Evolutionary conservation across 2,888 invertebrate species (phyloP).

Genomic region (Pyrrhopygopsis socrates): DNA sequence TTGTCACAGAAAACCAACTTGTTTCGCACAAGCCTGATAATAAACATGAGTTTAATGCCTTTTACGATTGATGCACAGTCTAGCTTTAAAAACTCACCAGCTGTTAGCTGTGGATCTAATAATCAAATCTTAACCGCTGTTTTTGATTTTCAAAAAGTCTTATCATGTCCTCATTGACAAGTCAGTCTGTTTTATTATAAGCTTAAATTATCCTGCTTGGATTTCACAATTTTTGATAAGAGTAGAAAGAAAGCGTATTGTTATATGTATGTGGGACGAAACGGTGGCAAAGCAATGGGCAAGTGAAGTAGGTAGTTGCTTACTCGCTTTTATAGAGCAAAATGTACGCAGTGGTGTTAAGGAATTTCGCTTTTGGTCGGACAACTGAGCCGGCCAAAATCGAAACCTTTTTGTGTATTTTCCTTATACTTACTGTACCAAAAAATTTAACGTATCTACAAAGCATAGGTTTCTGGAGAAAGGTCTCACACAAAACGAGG

Average conservation of each 20-base stretch:
- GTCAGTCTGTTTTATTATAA: background rate
- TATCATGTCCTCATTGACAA: background rate
- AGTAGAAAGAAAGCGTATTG: conserved; percentile 21
- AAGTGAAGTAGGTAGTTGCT: conserved; percentile 15
- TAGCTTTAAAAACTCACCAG: no score
- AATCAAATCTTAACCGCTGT: background rate
- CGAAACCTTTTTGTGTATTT: background rate
- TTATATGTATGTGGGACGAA: conserved; percentile 42
- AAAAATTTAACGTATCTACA: conserved; percentile 16
- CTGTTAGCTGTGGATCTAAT: no score
- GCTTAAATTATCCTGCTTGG: background rate
- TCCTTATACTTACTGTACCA: background rate
- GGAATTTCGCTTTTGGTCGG: no score
- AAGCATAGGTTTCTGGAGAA: conserved; percentile 61
- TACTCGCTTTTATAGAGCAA: background rate
- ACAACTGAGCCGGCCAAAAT: no score
- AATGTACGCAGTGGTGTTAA: background rate
- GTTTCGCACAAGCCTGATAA: no score
- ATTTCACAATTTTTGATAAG: conserved; percentile 42
- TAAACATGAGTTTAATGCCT: no score
- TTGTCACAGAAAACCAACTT: no score
- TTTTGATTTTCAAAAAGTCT: background rate
- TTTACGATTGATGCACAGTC: no score
- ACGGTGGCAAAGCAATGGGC: conserved; percentile 29
- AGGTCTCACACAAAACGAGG: conserved; percentile 65